Evolutionary conservation across 2,888 invertebrate genomes (phyloP).

Genomic region (Epistrophella euchroma): DNA sequence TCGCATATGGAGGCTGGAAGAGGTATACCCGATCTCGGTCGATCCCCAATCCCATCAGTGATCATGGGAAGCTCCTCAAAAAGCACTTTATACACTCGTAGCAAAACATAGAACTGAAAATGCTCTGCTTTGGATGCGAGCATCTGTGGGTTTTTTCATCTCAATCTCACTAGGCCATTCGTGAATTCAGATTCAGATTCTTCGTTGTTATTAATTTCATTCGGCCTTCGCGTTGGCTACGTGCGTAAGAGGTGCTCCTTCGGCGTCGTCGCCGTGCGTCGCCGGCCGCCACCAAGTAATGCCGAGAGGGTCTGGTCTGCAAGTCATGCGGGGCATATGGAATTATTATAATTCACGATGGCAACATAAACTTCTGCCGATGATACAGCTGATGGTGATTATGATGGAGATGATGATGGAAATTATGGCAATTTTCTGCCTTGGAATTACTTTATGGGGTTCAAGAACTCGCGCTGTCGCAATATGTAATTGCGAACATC

Average conservation of each 20-base stretch:
- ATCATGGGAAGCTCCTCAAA: constrained; percentile 55
- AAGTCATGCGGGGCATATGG: constrained; percentile 71
- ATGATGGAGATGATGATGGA: constrained; percentile 75
- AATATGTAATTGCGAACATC: constrained; percentile 73
- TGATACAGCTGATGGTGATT: constrained; percentile 76
- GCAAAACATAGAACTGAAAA: not conserved
- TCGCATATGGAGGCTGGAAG: constrained; percentile 42
- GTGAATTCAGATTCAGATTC: constrained; percentile 61
- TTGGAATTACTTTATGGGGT: constrained; percentile 72
- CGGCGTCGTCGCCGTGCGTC: not conserved
- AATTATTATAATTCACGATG: constrained; percentile 76
- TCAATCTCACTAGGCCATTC: constrained; percentile 61
- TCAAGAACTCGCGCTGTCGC: constrained; percentile 73
- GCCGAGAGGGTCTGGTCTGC: constrained; percentile 57
- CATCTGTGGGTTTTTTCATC: constrained; percentile 55
- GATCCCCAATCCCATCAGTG: constrained; percentile 32
- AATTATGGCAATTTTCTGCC: constrained; percentile 76
- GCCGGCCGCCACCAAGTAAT: not conserved
- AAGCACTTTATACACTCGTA: not conserved
- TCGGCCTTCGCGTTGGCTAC: constrained; percentile 69
- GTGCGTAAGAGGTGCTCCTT: constrained; percentile 50
- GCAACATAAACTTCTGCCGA: constrained; percentile 74
- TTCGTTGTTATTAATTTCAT: constrained; percentile 72
- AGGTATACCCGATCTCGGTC: constrained; percentile 32
- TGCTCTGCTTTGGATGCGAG: constrained; percentile 64